Percentiles rank a stretch among this genome's conserved stretches.
These are phyloP conservation scores for Lamprotornis superbus DNA, from an alignment of 2,113 vertebrate species.

Conservation along the genomic window DNA sequence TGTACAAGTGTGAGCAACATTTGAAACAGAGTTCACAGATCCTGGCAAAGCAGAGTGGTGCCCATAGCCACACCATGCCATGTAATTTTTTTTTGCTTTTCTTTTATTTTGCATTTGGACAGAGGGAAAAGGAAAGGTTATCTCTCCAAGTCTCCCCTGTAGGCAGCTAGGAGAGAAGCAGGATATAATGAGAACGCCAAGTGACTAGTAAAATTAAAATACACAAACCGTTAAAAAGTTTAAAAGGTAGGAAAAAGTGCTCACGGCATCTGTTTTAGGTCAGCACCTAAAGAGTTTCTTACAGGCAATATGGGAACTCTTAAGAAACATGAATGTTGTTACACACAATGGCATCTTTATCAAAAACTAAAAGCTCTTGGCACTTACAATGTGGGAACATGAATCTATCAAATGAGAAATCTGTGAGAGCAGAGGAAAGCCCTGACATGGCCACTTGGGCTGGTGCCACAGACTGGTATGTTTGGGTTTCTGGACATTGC, in stretches of 20 bases:
- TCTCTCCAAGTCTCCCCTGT: not conserved
- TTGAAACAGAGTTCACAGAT: not conserved
- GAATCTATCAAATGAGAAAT: not conserved
- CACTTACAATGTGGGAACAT: not conserved
- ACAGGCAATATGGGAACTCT: not conserved
- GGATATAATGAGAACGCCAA: not conserved
- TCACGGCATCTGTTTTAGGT: not conserved
- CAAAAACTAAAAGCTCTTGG: not conserved
- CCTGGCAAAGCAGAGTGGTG: not conserved
- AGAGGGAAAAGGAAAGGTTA: not conserved
- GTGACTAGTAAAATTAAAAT: conserved; percentile 25
- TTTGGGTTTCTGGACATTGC: conserved; percentile 27
- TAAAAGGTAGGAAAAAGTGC: not conserved
- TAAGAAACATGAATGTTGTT: not conserved
- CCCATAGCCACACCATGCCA: not conserved
- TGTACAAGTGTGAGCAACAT: not conserved
- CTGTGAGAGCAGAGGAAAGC: conserved; percentile 8
- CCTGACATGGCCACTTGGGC: not conserved
- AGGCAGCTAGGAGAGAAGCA: not conserved
- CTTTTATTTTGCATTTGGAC: not conserved
- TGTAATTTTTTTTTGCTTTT: not conserved
- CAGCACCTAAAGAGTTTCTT: conserved; percentile 21
- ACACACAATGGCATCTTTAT: conserved; percentile 26
- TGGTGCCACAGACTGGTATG: not conserved
- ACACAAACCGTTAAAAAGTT: conserved; percentile 7